Percentiles rank a stretch among this genome's conserved stretches.
Conservation (phyloP, 53 echinoderm and acorn worm species). For the Echinarachnius parma region DNA sequence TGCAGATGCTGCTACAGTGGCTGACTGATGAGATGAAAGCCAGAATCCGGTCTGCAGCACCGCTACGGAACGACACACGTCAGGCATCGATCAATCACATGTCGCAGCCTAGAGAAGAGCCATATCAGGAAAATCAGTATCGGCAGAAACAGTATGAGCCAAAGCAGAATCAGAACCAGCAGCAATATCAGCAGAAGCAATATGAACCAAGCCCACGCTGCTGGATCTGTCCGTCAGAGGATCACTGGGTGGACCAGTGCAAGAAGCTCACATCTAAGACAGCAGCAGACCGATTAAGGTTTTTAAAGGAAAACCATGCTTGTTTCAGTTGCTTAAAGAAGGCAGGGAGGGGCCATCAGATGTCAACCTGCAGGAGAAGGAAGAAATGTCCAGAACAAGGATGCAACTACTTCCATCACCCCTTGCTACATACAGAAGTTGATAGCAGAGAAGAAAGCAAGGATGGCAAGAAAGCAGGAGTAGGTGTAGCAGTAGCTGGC, state of each 20-base stretch:
- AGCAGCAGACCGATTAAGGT: slow-evolving; percentile 24
- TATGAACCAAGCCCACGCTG: slow-evolving; percentile 4
- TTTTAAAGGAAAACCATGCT: slow-evolving; percentile 33
- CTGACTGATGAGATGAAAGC: slow-evolving; percentile 54
- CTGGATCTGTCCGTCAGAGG: slow-evolving; percentile 49
- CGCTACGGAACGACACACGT: slow-evolving; percentile 1
- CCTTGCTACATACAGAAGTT: neutral
- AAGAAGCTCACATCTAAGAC: neutral
- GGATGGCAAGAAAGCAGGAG: neutral
- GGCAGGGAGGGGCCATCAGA: slow-evolving; percentile 49
- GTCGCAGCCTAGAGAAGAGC: neutral
- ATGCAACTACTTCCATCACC: slow-evolving; percentile 15
- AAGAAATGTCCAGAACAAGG: slow-evolving; percentile 6
- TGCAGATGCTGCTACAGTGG: slow-evolving; percentile 44
- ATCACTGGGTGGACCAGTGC: slow-evolving; percentile 68
- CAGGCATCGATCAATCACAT: neutral
- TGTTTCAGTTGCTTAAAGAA: slow-evolving; percentile 71
- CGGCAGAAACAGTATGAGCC: neutral
- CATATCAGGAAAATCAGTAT: neutral
- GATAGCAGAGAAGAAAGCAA: neutral
- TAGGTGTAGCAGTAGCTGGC: slow-evolving; percentile 2
- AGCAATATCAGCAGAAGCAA: neutral
- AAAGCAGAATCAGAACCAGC: neutral
- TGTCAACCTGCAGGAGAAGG: slow-evolving; percentile 46
- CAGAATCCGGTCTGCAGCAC: slow-evolving; percentile 56